Evolutionary conservation across 2,113 vertebrate genomes (phyloP), one percentile per base, ranked within the genome.

Genomic region (Mionectes macconnelli): DNA sequence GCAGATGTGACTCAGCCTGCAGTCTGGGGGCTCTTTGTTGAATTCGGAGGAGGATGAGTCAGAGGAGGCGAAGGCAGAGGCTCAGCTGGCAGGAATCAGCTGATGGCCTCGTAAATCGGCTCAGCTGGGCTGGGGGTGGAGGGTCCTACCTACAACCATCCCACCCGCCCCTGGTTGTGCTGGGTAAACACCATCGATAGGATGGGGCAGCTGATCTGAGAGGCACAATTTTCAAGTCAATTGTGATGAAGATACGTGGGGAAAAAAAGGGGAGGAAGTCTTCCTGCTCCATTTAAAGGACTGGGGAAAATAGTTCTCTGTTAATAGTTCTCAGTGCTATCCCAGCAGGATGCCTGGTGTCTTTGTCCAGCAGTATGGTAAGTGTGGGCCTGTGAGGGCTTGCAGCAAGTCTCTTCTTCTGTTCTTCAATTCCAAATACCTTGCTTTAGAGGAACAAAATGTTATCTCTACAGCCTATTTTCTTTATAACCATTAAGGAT

Each of bases 141-240:
- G 66, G 44, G 52, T 88, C 82, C 62, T 14, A 8, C 42, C 80
- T 25, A 14, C 77, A 13, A 45, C 64, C 14, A 40, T 37, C 40
- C 78, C 69, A 50, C 56, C 50, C 83, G 23, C 22, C 9, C 31
- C 39, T 4, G 42, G 1, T 1, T 21, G 17, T 2, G 75, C 68
- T 23, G 78, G 35, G 49, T 9, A 2, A 67, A 14, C 44, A 12
- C 20, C 31, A 1, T 1, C 27, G 4, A 4, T 0, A 0, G 1
- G 42, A 0, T 1, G 42, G 52, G 67, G 37, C 44, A 33, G 79
- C 57, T 62, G 72, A 35, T 12, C 15, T 1, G 39, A 47, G 60
- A 82, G 59, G 14, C 5, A 4, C 2, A 17, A 5, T 31, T 16
- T 17, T 25, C 37, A 1, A 7, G 52, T 27, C 4, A 9, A 6